phyloP scores from a whole-genome alignment of 2,113 vertebrate species.

The Sisor rabdophorus region DNA sequence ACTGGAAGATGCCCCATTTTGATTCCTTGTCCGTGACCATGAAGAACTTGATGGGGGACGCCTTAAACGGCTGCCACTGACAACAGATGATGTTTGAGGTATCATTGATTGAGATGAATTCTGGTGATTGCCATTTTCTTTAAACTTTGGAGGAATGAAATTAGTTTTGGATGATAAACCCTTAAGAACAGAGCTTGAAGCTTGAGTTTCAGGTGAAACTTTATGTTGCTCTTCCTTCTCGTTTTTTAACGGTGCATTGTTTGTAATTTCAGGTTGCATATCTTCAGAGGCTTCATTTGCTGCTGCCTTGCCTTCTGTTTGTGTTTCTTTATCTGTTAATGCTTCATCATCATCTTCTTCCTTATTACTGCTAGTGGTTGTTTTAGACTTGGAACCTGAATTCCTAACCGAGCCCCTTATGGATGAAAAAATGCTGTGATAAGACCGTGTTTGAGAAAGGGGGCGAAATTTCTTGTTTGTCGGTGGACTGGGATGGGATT shows the following conservation, averaged over 20 bases:
- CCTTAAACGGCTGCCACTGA: constrained; percentile 31
- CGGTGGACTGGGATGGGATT: constrained; percentile 41
- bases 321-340: constrained; percentile 43
- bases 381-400: constrained; percentile 37
- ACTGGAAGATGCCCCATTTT: constrained; percentile 37
- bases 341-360: constrained; percentile 42
- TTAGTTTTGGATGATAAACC: constrained; percentile 9
- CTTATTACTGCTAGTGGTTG: constrained; percentile 49
- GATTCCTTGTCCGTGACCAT: constrained; percentile 33
- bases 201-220: background rate
- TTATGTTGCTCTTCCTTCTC: constrained; percentile 13
- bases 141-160: constrained; percentile 29
- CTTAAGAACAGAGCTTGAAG: constrained; percentile 31
- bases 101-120: constrained; percentile 5
- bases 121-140: constrained; percentile 14
- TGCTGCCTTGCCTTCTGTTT: constrained; percentile 48
- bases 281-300: constrained; percentile 47
- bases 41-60: constrained; percentile 23
- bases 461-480: constrained; percentile 59
- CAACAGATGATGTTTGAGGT: constrained; percentile 33
- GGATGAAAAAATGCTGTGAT: constrained; percentile 70
- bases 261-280: constrained; percentile 38
- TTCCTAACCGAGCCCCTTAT: constrained; percentile 67
- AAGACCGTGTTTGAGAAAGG: constrained; percentile 67
- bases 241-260: constrained; percentile 40